Conservation (phyloP, 2,797 vertebrate species). For the Phoxinus dragarum region DNA sequence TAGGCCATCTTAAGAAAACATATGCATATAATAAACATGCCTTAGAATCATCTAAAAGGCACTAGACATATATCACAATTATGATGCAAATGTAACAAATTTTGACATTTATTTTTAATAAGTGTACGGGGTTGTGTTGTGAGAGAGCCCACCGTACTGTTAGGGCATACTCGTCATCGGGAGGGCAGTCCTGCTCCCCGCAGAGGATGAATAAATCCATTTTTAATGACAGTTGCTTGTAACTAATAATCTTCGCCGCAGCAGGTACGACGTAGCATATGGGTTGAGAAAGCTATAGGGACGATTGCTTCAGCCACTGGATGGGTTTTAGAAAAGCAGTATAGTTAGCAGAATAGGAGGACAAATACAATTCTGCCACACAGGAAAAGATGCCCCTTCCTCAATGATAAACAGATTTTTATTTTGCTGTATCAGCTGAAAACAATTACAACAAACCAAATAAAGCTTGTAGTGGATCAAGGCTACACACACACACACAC, state of each 20-base stretch:
- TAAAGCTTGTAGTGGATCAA: not conserved
- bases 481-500: no score
- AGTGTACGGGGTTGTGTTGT: not conserved
- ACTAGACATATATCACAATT: not conserved
- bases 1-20: not conserved
- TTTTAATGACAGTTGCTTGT: conserved; percentile 83
- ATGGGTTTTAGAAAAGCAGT: conserved; percentile 46
- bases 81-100: not conserved
- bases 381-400: not conserved
- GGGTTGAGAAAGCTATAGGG: conserved; percentile 66
- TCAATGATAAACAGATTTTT: conserved; percentile 14
- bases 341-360: conserved; percentile 23
- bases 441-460: conserved; percentile 2
- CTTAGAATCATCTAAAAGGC: not conserved
- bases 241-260: conserved; percentile 79
- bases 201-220: conserved; percentile 81
- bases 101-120: not conserved
- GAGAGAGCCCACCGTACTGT: conserved; percentile 26
- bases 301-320: conserved; percentile 56
- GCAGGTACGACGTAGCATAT: conserved; percentile 82
- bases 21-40: not conserved
- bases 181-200: conserved; percentile 52
- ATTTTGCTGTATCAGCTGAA: conserved; percentile 26
- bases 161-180: conserved; percentile 43
- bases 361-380: conserved; percentile 38